Evolutionary conservation across 2,888 invertebrate species (phyloP), one percentile per base, ranked within the genome.

Genomic region (Eilema griseolum): DNA sequence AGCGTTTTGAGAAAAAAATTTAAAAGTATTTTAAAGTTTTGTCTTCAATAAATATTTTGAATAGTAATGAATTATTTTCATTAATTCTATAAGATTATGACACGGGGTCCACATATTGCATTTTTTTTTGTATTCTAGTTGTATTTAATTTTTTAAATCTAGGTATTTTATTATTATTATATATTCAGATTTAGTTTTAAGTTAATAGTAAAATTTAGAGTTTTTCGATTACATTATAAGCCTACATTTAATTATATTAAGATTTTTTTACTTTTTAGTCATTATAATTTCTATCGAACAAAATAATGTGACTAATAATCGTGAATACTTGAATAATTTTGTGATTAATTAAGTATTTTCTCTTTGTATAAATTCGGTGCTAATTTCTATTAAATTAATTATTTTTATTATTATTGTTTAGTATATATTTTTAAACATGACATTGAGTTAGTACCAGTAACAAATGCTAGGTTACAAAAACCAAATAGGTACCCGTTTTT

Each of bases 361-460:
- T 82, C 75, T 82, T 81, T 86, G 83, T 84, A 85, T 86, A 85
- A 81, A 83, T 85, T 85, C 78, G 85, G 85, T 85, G 85, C 85
- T 85, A 85, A 75, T 80, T 83, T 81, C 52, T 71, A 66, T 77
- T 73, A 65, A 70, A 73, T 72, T 73, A 64, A 73, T 70, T 61
- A 1, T 76, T 71, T 77, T 70, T 68, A 61, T 60, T 73, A 62
- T 72, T 65, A 66, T 64, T 71, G 72, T 72, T 85, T 82, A 84
- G 81, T 83, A 85, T 76, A 83, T 67, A 75, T 69, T 78, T 74
- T 70, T 72, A 61, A 77, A 74, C 78, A 83, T 81, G 81, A 83
- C 83, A 81, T 70, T 63, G 24, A 68, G 68, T 70, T 66, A 65
- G 20, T 41, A 16, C 14, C 14, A 3, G 16, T 41, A 16, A 20